A percentile compares a stretch with the other conserved stretches of the same genome.
These are phyloP conservation scores for Onychomys leucogaster DNA, from an alignment of 2,797 vertebrate genomes.

Conservation along the genomic window DNA sequence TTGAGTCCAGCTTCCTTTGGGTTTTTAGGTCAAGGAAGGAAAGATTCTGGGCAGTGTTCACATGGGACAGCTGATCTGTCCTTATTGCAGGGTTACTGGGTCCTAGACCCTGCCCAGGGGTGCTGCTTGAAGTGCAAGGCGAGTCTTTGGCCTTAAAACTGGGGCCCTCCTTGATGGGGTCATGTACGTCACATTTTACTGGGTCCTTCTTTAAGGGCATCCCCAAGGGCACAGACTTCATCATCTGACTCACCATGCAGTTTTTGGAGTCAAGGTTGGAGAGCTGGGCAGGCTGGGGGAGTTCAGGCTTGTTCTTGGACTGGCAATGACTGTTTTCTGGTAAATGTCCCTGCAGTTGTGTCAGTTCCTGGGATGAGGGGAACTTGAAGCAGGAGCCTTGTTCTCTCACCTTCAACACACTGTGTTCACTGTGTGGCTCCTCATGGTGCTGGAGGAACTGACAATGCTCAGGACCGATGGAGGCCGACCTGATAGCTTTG, in stretches of 20 bases:
- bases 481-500: rapidly evolving
- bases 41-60: not conserved
- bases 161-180: not conserved
- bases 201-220: not conserved
- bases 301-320: too few species aligned
- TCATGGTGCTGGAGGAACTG: not conserved
- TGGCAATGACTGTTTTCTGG: not conserved
- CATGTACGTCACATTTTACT: rapidly evolving
- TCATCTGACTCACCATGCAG: rapidly evolving
- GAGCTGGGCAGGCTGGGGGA: not conserved
- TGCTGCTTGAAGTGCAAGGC: not conserved
- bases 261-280: not conserved
- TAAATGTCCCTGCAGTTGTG: not conserved
- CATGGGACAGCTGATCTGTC: not conserved
- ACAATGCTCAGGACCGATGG: not conserved
- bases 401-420: not conserved
- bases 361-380: not conserved
- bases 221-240: not conserved
- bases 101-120: not conserved
- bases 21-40: not conserved
- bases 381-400: too few species aligned
- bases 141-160: too few species aligned
- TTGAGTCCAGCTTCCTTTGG: not conserved
- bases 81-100: not conserved
- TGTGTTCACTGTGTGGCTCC: not conserved